phyloP scores from a whole-genome alignment of 1,140 invertebrate genomes.

The Tetramorium alpestre region DNA sequence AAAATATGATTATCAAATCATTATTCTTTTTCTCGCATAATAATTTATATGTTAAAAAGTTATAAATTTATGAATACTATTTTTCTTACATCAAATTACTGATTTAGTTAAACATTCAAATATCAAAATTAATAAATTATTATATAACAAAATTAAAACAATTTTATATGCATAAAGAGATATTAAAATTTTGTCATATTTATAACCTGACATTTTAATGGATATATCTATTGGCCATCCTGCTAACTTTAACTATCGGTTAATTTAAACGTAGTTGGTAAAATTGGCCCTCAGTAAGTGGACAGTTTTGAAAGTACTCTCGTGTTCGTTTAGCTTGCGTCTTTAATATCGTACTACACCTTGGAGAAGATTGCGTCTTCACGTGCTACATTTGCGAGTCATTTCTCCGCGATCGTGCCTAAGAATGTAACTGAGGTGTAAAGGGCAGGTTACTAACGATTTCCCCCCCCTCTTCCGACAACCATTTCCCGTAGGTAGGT shows the following conservation, averaged over 20 bases:
- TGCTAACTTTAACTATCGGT: no score
- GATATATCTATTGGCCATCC: no score
- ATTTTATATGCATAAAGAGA: no score
- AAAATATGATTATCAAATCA: not conserved
- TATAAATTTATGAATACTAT: not conserved
- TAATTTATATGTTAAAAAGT: not conserved
- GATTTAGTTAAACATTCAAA: not conserved
- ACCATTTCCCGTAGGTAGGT: not conserved
- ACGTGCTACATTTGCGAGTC: not conserved
- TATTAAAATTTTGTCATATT: no score
- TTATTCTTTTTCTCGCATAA: not conserved
- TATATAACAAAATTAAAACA: no score
- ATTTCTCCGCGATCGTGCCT: slow-evolving; percentile 1
- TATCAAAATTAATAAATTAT: not conserved
- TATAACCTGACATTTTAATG: no score
- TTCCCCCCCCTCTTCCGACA: not conserved
- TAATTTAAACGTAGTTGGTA: no score
- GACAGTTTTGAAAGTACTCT: not conserved
- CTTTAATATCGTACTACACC: not conserved
- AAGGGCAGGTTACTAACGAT: not conserved
- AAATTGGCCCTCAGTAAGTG: not conserved
- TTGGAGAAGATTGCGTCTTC: not conserved
- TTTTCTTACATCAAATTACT: not conserved
- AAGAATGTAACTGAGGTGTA: not conserved
- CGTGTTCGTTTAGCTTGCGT: not conserved